Base-by-base conservation (phyloP, 2,888 invertebrate genomes). In the Achlya flavicornis region DNA sequence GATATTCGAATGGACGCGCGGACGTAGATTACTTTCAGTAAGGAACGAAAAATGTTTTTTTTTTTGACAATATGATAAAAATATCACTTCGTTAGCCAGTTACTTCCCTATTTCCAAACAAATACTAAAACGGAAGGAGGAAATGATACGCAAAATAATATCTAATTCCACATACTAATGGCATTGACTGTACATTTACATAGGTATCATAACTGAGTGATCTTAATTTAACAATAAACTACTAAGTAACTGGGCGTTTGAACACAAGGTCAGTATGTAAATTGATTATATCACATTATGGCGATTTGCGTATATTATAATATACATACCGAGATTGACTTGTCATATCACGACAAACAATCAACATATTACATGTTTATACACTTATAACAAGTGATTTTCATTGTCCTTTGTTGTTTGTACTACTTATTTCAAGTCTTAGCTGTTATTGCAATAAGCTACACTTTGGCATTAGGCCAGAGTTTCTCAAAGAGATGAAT, bases 271-370 rank as follows among this genome's bases (percentile, higher is more conserved):
- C 19, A 6, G 3, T 19, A 53, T 53, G 53, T 53, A 53, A 53
- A 53, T 19, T 8, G 53, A 53, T 53, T 53, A 53, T 53, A 53
- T 19, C 48, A 16, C 16, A 48, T 14, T 48, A 48, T 7, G 16
- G n/a, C 16, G 10, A 53, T 53, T 48, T 53, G 19, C 53, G 16
- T 53, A 35, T 35, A 35, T 7, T 1, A 35, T 53, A 53, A n/a
- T n/a, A 46, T 46, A 46, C 46, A 46, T 43, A 41, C 41, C 41
- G 12, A n/a, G 53, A 53, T 53, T 53, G 53, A 53, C 53, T 53
- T 53, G 53, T 53, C 53, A 19, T 53, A 19, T 53, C 53, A 19
- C 53, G 53, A 53, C 53, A 53, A 53, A 53, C 53, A 53, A 53
- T 19, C 53, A 53, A 53, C 53, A 3, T 53, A 19, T n/a, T 19